These are phyloP conservation scores for Euura lappo DNA, from an alignment of 1,140 invertebrate species.

Conservation along the genomic window DNA sequence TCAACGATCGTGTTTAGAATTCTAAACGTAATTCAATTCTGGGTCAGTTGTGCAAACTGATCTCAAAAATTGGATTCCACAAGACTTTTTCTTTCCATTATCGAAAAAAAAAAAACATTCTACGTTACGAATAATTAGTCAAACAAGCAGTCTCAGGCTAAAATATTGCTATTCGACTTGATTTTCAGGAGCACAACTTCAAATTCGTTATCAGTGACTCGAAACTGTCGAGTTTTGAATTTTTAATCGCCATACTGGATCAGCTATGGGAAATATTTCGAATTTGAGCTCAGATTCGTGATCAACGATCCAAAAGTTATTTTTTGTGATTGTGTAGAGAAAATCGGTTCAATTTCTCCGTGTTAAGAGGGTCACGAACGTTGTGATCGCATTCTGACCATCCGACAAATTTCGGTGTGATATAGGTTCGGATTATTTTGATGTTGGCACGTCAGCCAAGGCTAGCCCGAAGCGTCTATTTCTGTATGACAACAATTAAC, in stretches of 20 bases:
- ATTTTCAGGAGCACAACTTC: too few species aligned
- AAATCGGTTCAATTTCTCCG: too few species aligned
- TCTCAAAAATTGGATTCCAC: neutral
- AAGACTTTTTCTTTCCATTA: too few species aligned
- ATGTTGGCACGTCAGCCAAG: neutral
- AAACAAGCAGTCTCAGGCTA: too few species aligned
- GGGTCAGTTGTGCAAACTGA: neutral
- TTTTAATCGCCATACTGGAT: too few species aligned
- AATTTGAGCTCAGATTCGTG: too few species aligned
- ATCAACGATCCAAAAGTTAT: too few species aligned
- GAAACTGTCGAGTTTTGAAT: too few species aligned
- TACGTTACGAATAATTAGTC: neutral
- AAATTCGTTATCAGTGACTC: too few species aligned
- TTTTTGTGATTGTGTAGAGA: neutral
- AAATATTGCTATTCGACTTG: too few species aligned
- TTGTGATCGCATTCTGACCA: neutral
- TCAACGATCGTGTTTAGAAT: neutral
- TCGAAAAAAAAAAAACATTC: neutral
- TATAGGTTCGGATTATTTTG: neutral
- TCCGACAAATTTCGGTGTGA: neutral
- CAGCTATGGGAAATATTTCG: too few species aligned
- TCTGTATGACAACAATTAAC: neutral
- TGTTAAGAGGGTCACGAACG: neutral
- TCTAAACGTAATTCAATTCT: neutral
- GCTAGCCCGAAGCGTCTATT: neutral